Evolutionary conservation across 2,888 invertebrate species (phyloP), one percentile per base, ranked within the genome.

Genomic region (Lingula anatina): DNA sequence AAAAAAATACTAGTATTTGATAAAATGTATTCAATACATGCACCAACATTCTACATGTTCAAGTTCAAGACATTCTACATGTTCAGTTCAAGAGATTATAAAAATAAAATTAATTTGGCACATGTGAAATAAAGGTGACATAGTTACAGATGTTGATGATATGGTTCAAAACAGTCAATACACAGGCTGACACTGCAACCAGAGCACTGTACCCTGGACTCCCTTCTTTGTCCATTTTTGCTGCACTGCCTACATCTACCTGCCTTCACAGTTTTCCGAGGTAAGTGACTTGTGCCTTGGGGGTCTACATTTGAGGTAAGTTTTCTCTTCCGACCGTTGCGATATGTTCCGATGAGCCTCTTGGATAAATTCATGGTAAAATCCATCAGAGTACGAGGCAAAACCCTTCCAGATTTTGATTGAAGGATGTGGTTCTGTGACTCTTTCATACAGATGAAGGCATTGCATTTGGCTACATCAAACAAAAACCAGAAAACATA

Each of bases 131-230:
- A n/a, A n/a, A n/a, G n/a, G n/a, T n/a, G n/a, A n/a, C n/a, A n/a
- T n/a, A n/a, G n/a, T n/a, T n/a, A n/a, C n/a, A n/a, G n/a, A n/a
- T n/a, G n/a, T n/a, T 39, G 12, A 18, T 20, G 39, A 39, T n/a
- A 39, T 12, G 12, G 15, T 20, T 39, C 18, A 18, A 39, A 39
- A 39, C 39, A 39, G 18, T 12, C 20, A 12, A 39, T 18, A 38
- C 49, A 46, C 12, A 52, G 35, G 25, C 49, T 49, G 1, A 46
- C 43, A 18, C 38, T 12, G 28, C 52, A 52, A 21, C 46, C 42
- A 18, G 35, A 38, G 46, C 49, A 52, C 2, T 44, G 46, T 37
- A 18, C 20, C 18, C 18, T 39, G 7, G 15, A 18, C 7, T 39
- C 20, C 12, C 20, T 9, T 7, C 31, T 9, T 12, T 12, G 7